Evolutionary conservation across 2,113 vertebrate genomes (phyloP), one percentile per base, ranked within the genome.

Genomic region (Grantiella picta): DNA sequence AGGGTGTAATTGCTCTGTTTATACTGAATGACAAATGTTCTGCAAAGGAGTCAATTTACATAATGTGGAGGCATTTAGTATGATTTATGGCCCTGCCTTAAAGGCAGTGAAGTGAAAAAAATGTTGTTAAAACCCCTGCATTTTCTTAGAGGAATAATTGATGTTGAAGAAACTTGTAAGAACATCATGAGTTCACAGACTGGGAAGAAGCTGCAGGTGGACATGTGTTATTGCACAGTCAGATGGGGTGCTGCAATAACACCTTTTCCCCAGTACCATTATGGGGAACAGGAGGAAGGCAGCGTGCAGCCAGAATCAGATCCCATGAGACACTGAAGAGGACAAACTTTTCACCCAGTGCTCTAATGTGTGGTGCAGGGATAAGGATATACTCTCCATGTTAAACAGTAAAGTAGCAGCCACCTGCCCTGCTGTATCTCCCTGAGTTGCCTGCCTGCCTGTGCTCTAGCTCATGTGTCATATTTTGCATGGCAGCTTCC

Each of bases 61-160:
- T 94, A 91, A 87, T 63, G 54, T 76, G 44, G 50, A 95, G 63
- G 38, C 71, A 94, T 90, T 95, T 92, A 72, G 42, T 89, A 82
- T 96, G 87, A 95, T 95, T 94, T 94, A 95, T 91, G 73, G 60
- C 18, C 56, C 77, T 94, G 60, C 40, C 95, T 72, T 80, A 90
- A 72, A 91, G 53, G 57, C 18, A 10, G 64, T 47, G 50, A 45
- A 79, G 81, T 87, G 82, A 80, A 85, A 95, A 91, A 91, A 80
- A 28, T 19, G 49, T 61, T 5, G 1, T 76, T 92, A 79, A 81
- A 92, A 49, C 8, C 5, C 2, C 36, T 69, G 45, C 20, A 65
- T 84, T 90, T 93, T 94, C 69, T 71, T 61, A 61, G 78, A 90
- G 50, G 28, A 90, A 63, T 78, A 92, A 84, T n/a, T 84, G 47